These are phyloP conservation scores for Archilochus colubris DNA, from an alignment of 2,113 vertebrate species.

Conservation along the genomic window DNA sequence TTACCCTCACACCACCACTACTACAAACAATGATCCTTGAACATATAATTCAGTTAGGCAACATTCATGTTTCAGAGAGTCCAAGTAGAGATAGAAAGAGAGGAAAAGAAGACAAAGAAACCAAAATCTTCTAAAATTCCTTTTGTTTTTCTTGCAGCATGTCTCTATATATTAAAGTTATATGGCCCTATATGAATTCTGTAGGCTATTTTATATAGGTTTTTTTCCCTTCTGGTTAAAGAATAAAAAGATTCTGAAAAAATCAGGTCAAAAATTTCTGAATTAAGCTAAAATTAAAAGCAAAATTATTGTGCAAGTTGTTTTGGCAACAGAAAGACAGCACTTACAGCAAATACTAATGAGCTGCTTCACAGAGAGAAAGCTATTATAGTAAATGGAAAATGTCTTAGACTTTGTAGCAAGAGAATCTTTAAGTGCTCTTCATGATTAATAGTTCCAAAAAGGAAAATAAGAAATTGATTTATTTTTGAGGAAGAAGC, in stretches of 20 bases:
- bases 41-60: background rate
- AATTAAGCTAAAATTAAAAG: background rate
- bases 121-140: background rate
- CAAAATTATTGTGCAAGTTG: background rate
- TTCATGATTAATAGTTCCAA: background rate
- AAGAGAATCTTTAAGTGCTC: background rate
- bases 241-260: background rate
- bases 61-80: background rate
- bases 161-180: background rate
- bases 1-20: background rate
- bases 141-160: background rate
- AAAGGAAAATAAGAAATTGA: background rate
- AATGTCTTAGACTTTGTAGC: background rate
- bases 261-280: background rate
- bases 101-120: background rate
- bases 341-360: background rate
- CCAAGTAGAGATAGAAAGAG: background rate
- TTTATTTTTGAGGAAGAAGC: background rate
- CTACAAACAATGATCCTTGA: background rate
- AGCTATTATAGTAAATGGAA: background rate
- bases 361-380: background rate
- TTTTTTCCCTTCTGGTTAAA: fast-evolving
- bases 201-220: fast-evolving
- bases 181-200: background rate
- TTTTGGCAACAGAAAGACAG: background rate